A percentile compares a stretch with the other conserved stretches of the same genome.
Evolutionary conservation across 2,113 vertebrate species (phyloP).

Genomic region (Okapia johnstoni): DNA sequence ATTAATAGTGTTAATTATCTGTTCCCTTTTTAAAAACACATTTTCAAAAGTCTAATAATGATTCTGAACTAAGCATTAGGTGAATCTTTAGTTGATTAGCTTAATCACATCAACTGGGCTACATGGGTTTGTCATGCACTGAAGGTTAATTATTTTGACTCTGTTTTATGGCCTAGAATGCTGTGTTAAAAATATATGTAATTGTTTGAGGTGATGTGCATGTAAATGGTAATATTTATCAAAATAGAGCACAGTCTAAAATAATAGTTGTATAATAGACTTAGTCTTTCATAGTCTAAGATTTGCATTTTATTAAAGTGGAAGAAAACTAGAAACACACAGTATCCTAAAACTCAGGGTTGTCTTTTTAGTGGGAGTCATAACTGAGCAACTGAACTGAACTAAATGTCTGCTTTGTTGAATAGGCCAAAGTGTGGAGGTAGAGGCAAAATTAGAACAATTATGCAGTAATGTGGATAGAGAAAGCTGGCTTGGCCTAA

Average conservation of each 20-base stretch:
- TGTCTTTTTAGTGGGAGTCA: background rate
- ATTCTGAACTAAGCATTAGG: background rate
- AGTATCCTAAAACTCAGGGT: background rate
- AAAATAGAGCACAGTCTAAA: background rate
- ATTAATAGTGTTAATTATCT: slow-evolving; percentile 23
- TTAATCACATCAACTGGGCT: background rate
- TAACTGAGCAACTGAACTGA: background rate
- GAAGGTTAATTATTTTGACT: background rate
- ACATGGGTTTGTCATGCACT: background rate
- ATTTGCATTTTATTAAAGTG: background rate
- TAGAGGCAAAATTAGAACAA: background rate
- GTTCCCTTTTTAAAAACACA: background rate
- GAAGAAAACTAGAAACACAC: background rate
- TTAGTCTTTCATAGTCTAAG: background rate
- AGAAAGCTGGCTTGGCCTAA: background rate
- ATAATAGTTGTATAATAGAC: background rate
- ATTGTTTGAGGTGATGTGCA: background rate
- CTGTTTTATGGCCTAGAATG: background rate
- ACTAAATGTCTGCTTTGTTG: background rate
- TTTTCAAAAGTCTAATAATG: background rate
- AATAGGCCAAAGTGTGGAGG: background rate
- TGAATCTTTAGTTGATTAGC: background rate
- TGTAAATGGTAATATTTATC: slow-evolving; percentile 3
- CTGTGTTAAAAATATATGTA: background rate
- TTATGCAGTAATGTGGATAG: background rate